Percentiles rank a stretch among this genome's conserved stretches.
Evolutionary conservation across 2,888 invertebrate genomes (phyloP).

Genomic region (Drosophila paranaensis): DNA sequence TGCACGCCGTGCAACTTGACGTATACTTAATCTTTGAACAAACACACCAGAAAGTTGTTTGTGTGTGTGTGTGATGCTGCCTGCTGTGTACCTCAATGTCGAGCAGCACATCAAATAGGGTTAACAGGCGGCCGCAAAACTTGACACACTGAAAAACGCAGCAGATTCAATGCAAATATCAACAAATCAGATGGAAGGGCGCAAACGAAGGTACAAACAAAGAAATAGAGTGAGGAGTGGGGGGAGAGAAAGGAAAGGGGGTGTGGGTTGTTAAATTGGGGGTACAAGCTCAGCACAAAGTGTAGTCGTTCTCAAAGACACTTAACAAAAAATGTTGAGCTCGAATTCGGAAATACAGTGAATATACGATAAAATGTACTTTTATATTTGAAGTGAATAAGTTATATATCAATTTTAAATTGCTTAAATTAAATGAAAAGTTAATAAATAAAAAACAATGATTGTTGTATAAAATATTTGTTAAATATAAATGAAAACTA

Average conservation of each 20-base stretch:
- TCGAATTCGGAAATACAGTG: neutral
- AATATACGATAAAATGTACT: too few relatives aligned
- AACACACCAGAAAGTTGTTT: conserved; percentile 13
- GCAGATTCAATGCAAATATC: conserved; percentile 76
- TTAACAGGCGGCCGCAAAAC: conserved; percentile 63
- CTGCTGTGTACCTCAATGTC: conserved; percentile 51
- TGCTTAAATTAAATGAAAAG: too few relatives aligned
- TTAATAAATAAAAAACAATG: too few relatives aligned
- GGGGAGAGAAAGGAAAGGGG: neutral
- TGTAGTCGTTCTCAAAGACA: neutral
- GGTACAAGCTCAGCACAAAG: neutral
- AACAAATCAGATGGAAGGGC: conserved; percentile 63
- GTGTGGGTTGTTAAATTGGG: neutral
- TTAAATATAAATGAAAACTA: too few relatives aligned
- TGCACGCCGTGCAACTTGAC: conserved; percentile 68
- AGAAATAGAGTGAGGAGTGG: neutral
- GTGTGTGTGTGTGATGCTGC: neutral
- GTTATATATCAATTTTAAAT: too few relatives aligned
- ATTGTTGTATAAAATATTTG: too few relatives aligned
- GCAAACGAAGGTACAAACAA: neutral
- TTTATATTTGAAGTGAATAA: too few relatives aligned
- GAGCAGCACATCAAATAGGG: conserved; percentile 66
- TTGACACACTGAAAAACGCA: conserved; percentile 70
- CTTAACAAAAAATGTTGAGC: neutral
- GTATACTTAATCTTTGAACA: conserved; percentile 71